Evolutionary conservation across 2,113 vertebrate species (phyloP).

Genomic region (Pituophis catenifer): DNA sequence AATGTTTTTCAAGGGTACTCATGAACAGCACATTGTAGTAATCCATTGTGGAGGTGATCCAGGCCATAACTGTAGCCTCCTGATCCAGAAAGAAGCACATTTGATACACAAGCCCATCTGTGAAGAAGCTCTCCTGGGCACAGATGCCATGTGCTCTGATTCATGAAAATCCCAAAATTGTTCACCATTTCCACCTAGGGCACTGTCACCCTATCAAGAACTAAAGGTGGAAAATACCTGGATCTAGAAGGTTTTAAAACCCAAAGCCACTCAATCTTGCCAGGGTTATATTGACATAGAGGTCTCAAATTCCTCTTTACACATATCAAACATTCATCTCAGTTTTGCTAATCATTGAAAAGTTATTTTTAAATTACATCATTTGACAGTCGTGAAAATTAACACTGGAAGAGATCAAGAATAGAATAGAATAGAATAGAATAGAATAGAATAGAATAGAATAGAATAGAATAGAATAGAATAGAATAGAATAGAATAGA

Average conservation of each 20-base stretch:
- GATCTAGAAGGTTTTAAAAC: not conserved
- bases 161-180: not conserved
- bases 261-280: not conserved
- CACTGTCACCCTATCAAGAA: not conserved
- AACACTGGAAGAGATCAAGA: not conserved
- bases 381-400: conserved; percentile 39
- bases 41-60: not conserved
- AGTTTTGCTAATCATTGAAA: conserved; percentile 60
- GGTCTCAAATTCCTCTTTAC: not conserved
- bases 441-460: too few species aligned
- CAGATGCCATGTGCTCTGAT: not conserved
- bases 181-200: not conserved
- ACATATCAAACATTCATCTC: conserved; percentile 18
- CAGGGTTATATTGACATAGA: not conserved
- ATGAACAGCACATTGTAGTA: not conserved
- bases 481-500: too few species aligned
- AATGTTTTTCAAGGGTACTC: not conserved
- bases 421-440: too few species aligned
- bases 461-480: too few species aligned
- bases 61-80: not conserved
- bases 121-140: not conserved
- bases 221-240: not conserved
- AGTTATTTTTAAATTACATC: not conserved
- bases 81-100: not conserved
- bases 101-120: not conserved